A percentile compares a stretch with the other conserved stretches of the same genome.
Evolutionary conservation across 2,113 vertebrate genomes (phyloP).

Genomic region (Papio anubis): DNA sequence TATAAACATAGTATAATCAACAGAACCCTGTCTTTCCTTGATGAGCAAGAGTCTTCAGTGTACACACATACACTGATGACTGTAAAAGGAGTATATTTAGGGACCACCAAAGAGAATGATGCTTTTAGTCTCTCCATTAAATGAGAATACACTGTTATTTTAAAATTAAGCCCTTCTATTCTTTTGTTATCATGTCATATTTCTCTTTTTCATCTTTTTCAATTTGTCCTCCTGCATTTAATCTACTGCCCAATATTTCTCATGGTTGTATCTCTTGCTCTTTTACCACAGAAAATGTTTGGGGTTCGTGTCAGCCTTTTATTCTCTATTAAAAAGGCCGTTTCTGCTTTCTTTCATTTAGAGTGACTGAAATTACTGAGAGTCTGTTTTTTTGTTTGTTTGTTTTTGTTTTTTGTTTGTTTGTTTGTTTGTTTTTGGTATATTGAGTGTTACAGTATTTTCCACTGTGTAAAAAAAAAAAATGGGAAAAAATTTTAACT

Average conservation of each 20-base stretch:
- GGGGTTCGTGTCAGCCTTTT: not conserved
- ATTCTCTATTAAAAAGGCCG: not conserved
- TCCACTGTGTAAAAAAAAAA: not conserved
- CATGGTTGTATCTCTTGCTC: not conserved
- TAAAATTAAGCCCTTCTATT: not conserved
- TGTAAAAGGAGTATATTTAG: not conserved
- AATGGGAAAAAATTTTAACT: not conserved
- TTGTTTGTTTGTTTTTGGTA: not conserved
- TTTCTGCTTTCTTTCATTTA: not conserved
- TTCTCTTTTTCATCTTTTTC: not conserved
- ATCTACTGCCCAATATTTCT: not conserved
- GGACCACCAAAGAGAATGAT: not conserved
- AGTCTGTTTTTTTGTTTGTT: not conserved
- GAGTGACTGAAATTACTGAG: not conserved
- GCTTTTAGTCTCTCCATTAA: not conserved
- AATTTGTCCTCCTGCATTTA: not conserved
- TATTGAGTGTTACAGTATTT: not conserved
- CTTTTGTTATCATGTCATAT: not conserved
- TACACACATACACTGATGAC: not conserved
- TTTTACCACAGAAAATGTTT: not conserved
- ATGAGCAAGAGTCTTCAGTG: not conserved
- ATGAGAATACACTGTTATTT: not conserved
- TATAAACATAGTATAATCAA: not conserved
- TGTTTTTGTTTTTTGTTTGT: too few species aligned
- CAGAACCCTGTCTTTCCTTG: not conserved